Evolutionary conservation across 2,888 invertebrate species (phyloP).

Genomic region (Peribatodes rhomboidaria): DNA sequence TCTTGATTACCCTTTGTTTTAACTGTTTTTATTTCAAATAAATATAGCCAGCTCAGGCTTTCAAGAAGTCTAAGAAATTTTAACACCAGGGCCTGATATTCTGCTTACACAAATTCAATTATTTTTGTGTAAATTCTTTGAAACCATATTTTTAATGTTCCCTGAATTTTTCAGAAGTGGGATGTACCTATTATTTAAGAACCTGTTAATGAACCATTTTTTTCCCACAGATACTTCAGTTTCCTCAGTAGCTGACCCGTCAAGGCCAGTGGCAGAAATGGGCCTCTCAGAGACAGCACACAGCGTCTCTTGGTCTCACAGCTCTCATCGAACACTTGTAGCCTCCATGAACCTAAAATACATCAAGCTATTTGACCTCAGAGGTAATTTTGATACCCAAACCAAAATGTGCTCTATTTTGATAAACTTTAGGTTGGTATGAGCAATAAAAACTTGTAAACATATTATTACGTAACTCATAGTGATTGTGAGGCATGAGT

Average conservation of each 20-base stretch:
- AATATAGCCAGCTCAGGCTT: too few relatives aligned
- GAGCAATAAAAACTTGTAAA: too few relatives aligned
- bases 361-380: conserved; percentile 95
- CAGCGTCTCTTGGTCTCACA: conserved; percentile 94
- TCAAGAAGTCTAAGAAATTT: too few relatives aligned
- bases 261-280: conserved; percentile 90
- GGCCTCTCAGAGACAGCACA: conserved; percentile 94
- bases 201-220: not conserved
- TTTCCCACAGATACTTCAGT: conserved; percentile 22
- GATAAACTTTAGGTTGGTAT: too few relatives aligned
- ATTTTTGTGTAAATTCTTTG: not conserved
- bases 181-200: not conserved
- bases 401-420: too few relatives aligned
- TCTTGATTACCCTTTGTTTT: conserved; percentile 16
- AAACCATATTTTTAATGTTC: not conserved
- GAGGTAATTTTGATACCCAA: conserved; percentile 93
- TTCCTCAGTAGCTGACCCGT: conserved; percentile 75
- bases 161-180: not conserved
- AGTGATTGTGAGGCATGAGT: too few relatives aligned
- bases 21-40: too few relatives aligned
- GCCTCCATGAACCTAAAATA: conserved; percentile 97
- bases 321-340: conserved; percentile 91
- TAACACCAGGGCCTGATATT: too few relatives aligned
- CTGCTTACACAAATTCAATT: too few relatives aligned
- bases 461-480: too few relatives aligned